Base-by-base conservation (phyloP, 1,140 invertebrate species). In the Camponotus pennsylvanicus region DNA sequence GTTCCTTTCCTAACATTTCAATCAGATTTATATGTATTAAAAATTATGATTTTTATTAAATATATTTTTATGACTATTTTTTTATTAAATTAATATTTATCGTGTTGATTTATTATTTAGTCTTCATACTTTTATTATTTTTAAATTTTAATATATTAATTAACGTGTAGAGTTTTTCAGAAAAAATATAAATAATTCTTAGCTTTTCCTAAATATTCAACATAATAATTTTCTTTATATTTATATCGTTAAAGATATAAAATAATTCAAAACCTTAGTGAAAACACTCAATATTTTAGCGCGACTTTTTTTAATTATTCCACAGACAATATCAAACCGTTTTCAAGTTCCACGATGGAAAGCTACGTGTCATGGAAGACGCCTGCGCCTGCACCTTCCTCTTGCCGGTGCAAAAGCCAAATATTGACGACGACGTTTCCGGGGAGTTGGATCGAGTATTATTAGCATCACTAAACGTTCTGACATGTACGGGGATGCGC, bases 391-490 rank as follows among this genome's bases (percentile, higher is more conserved):
- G 71, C 40, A 87, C 64, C 42, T 89, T 94, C 71, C 94, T 91
- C 71, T 92, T 93, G 0, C 92, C 93, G 0, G 95, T 95, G 49
- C 94, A 95, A 6, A 95, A 90, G 4, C 94, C 94, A 79, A 95
- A 95, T 83, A 95, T 95, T 63, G 94, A 95, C 8, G 94, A 94
- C 3, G 92, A 55, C 0, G 84, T 71, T 0, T 85, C 90, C 9
- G 91, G 91, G 0, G 92, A 92, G 2, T 63, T 83, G 40, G 92
- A 89, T 6, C 73, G 85, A 4, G 84, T 66, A 52, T 88, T 92
- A 37, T 88, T 86, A 0, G 89, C 90, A n/a, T 89, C 90, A 69
- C 91, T 89, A 32, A 90, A 70, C 45, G 91, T 89, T 70, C 86
- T 89, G 0, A 79, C 71, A n/a, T 92, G 89, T 34, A n/a, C 73